Evolutionary conservation across 2,888 invertebrate genomes (phyloP).

Genomic region (Coelinius sp.): DNA sequence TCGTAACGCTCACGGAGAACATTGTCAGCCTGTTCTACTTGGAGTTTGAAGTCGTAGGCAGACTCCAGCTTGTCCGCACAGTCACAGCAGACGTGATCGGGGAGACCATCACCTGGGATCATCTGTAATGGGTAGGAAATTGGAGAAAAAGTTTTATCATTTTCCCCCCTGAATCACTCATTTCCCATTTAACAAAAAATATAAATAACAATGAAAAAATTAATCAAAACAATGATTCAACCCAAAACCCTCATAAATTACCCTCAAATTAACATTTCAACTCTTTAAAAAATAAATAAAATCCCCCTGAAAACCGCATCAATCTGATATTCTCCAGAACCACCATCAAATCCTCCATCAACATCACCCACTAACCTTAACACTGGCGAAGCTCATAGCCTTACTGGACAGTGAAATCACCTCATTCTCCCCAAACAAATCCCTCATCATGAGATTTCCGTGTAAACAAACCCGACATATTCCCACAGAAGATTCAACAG

Average conservation of each 20-base stretch:
- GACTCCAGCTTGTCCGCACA: slow-evolving; percentile 65
- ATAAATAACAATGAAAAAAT: too few relatives aligned
- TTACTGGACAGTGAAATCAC: slow-evolving; percentile 61
- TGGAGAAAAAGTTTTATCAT: background rate
- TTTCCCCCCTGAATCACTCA: background rate
- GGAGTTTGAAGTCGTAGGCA: slow-evolving; percentile 66
- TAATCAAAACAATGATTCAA: background rate
- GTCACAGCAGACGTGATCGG: slow-evolving; percentile 62
- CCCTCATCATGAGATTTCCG: slow-evolving; percentile 60
- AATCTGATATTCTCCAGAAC: background rate
- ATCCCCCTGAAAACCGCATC: background rate
- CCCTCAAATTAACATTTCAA: background rate
- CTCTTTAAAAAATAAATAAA: background rate
- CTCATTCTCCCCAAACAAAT: slow-evolving; percentile 60
- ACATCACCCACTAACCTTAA: slow-evolving; percentile 64
- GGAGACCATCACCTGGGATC: slow-evolving; percentile 64
- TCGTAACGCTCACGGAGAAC: slow-evolving; percentile 61
- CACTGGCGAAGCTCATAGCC: slow-evolving; percentile 66
- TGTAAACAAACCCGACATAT: slow-evolving; percentile 66
- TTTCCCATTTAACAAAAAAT: too few relatives aligned
- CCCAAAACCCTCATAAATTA: background rate
- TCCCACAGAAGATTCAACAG: slow-evolving; percentile 55
- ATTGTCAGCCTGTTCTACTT: slow-evolving; percentile 66
- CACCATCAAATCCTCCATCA: background rate
- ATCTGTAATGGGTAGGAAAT: slow-evolving; percentile 48